Evolutionary conservation across 2,797 vertebrate genomes (phyloP), one percentile per base, ranked within the genome.

Genomic region (Ataeniobius toweri): DNA sequence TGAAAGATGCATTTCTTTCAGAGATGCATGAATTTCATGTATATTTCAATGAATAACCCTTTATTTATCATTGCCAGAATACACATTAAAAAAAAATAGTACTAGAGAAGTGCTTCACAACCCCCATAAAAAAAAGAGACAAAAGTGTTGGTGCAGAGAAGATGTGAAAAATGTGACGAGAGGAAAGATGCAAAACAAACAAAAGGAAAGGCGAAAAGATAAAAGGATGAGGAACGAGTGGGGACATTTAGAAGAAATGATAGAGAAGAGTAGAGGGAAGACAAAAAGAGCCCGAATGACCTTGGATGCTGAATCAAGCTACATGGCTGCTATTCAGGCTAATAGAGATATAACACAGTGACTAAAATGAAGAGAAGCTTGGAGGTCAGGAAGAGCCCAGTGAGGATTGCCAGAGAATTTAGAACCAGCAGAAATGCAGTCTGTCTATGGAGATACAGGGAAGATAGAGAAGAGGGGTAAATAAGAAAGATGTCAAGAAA

Each of bases 271-370:
- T 6, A 73, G 73, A 72, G 36, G 77, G 74, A 73, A 74, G 73
- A 80, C 50, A 67, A 70, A 39, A 28, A 74, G 74, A 85, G 68
- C 48, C 78, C 61, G 76, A 82, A 81, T 90, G 91, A 94, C 93
- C 93, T 94, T 93, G 89, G 88, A 75, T 82, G 86, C 81, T 88
- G 87, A 89, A 89, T 87, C 89, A 84, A 70, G 81, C 88, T 81
- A 83, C 82, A 79, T 46, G 65, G 89, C 88, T 90, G 90, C 81
- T 86, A 83, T 88, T 79, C 76, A 46, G 80, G 83, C 90, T 94
- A 92, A 94, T 91, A 86, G 88, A 94, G 89, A 93, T 80, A 36
- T 79, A 91, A 86, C 70, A 76, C 75, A 78, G 76, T 76, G 75
- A 80, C 69, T 61, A 28, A 72, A 79, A 70, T 73, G 73, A n/a